Evolutionary conservation across 2,113 vertebrate species (phyloP), one percentile per base, ranked within the genome.

Genomic region (Anas platyrhynchos): DNA sequence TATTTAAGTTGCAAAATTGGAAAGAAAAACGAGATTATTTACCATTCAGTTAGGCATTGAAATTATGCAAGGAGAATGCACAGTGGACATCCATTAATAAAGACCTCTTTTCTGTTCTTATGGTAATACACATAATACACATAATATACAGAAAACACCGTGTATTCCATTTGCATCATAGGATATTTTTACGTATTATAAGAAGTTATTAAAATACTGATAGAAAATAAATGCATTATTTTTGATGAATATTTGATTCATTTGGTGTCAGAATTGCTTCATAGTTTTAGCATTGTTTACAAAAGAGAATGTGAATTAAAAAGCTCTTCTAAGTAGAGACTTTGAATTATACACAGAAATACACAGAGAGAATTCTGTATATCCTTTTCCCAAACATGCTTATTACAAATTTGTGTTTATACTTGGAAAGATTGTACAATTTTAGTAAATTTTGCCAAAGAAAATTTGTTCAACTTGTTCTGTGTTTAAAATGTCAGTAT

Each of bases 51-150:
- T 71, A 36, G 22, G 17, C 20, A 71, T 21, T 69, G 18, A 18
- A 83, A 10, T 88, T 93, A 62, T 23, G 22, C 23, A 52, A 52
- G 25, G 50, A 52, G 23, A 25, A 52, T 31, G 27, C 17, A 66
- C 41, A 41, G 22, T 38, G 26, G 13, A 16, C n/a, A 77, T 59
- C 16, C 58, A 76, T 54, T 93, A 76, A 85, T 6, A 85, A 79
- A 84, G 31, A 44, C 4, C 4, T 41, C 13, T 71, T 78, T 78
- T 59, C 85, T 76, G 15, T 1, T 2, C 17, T 69, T 80, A 32
- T 0, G 0, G 44, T 13, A 71, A 68, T 4, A 36, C 0, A 0
- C 56, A 20, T 15, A 12, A 1, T 54, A 8, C 0, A 0, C 56
- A 20, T 16, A 12, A 1, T 54, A 8, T 32, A 23, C 16, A 66